A percentile compares a stretch with the other conserved stretches of the same genome.
phyloP scores from a whole-genome alignment of 2,797 vertebrate species.

The Anolis apletophallus region DNA sequence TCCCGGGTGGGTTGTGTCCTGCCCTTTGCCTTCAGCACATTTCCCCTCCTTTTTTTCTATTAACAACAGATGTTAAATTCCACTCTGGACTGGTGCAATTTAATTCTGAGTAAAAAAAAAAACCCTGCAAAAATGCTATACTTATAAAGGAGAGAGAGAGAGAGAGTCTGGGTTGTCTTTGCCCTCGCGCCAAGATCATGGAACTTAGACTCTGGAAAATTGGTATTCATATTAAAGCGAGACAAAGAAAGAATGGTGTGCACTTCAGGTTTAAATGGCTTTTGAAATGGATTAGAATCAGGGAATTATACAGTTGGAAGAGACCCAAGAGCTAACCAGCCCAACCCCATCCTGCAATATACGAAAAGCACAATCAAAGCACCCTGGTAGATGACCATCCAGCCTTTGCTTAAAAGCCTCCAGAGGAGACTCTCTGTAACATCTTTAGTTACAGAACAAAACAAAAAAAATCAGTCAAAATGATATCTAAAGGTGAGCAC shows the following conservation, averaged over 20 bases:
- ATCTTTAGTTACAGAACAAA: too few relatives aligned
- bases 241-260: background rate
- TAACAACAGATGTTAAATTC: constrained; percentile 63
- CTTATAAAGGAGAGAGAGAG: background rate
- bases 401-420: too few relatives aligned
- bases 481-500: too few relatives aligned
- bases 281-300: too few relatives aligned
- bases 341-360: too few relatives aligned
- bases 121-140: background rate
- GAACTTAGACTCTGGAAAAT: background rate
- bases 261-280: background rate
- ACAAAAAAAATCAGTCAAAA: too few relatives aligned
- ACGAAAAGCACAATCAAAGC: too few relatives aligned
- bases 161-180: background rate
- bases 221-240: background rate
- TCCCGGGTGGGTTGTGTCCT: constrained; percentile 50
- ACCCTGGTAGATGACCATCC: too few relatives aligned
- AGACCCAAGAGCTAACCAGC: too few relatives aligned
- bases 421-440: too few relatives aligned
- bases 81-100: constrained; percentile 37
- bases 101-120: background rate
- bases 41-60: constrained; percentile 39
- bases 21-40: constrained; percentile 35
- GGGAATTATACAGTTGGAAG: too few relatives aligned
- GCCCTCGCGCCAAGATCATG: background rate